Evolutionary conservation across 2,888 invertebrate genomes (phyloP), one percentile per base, ranked within the genome.

Genomic region (Thymelicus acteon): DNA sequence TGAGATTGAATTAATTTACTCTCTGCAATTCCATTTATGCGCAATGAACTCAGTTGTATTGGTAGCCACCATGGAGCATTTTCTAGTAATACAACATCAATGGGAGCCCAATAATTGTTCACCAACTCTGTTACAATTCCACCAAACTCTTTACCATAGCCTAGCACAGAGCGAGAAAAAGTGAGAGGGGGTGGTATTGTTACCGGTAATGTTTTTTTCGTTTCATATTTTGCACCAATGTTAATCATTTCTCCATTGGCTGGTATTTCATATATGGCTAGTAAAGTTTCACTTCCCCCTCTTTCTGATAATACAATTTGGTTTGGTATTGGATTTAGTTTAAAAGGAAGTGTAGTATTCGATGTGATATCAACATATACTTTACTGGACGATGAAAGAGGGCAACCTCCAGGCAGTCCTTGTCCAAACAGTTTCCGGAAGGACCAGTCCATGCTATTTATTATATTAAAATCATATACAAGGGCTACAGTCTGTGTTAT

Each of bases 51-150:
- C 68, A 98, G 94, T 88, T 98, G 99, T 75, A 98, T 95, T 5
- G 98, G 97, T 49, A 98, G 94, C 92, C 96, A 97, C 98, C 98
- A 98, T 0, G 98, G 97, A 77, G 99, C 96, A 86, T 98, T 97
- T 91, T 99, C 98, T 85, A 98, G 94, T 72, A 98, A 94, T 65
- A 98, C 95, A 52, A 98, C 95, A 79, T 97, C 96, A 68, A 99
- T 90, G 0, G 95, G 82, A 69, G 95, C 94, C 95, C 96, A 97
- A 79, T 97, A 96, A 77, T 96, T 97, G 83, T 98, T 98, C 72
- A 96, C 96, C 64, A 98, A 92, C 86, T 97, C 96, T 31, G 97
- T 97, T 0, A 97, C 96, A 78, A 99, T 96, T 64, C 98, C 97
- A 12, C 99, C 99, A 81, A 95, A 95, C 86, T 98, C 98, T 89